Evolutionary conservation across 2,797 vertebrate species (phyloP).

Genomic region (Alfaro cultratus): DNA sequence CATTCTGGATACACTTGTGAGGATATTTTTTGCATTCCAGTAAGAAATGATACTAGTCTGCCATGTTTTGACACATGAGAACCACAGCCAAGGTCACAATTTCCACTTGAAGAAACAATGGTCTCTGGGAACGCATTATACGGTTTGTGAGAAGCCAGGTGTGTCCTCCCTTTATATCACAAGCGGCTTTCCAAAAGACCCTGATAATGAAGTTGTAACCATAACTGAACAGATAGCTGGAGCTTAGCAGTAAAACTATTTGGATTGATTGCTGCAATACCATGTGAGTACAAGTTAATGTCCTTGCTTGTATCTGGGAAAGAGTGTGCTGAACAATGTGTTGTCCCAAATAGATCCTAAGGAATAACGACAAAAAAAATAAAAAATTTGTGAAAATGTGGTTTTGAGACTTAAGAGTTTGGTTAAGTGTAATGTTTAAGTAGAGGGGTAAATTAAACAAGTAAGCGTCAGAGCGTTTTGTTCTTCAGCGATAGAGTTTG

Average conservation of each 20-base stretch:
- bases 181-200: constrained; percentile 2
- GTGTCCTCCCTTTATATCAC: background rate
- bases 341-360: background rate
- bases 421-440: background rate
- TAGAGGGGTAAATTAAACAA: background rate
- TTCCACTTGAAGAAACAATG: constrained; percentile 5
- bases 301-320: background rate
- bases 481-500: background rate
- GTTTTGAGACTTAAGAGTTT: background rate
- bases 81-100: constrained; percentile 1
- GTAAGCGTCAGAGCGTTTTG: background rate
- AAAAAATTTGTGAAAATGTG: background rate
- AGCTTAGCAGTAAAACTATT: background rate
- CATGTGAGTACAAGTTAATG: background rate
- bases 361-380: background rate
- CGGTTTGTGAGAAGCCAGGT: background rate
- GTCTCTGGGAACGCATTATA: background rate
- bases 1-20: constrained; percentile 3
- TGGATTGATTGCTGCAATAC: background rate
- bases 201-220: background rate
- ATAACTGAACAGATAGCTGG: background rate
- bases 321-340: background rate
- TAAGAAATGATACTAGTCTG: constrained; percentile 24
- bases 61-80: constrained; percentile 8
- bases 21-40: constrained; percentile 8